phyloP scores from a whole-genome alignment of 1,140 invertebrate genomes.

The Cardiocondyla obscurior region DNA sequence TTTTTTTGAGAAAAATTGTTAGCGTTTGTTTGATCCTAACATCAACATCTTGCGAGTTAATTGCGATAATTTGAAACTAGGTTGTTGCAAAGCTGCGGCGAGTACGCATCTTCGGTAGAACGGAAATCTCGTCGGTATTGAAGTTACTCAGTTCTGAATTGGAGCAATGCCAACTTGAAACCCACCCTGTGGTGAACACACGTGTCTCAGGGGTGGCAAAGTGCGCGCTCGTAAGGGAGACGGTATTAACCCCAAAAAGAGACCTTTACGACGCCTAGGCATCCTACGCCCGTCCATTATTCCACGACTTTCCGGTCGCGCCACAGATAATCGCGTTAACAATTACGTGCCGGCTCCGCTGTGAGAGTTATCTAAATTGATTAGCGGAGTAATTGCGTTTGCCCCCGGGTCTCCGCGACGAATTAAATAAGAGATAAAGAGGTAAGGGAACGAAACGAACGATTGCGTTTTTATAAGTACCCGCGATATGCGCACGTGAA shows the following conservation, averaged over 20 bases:
- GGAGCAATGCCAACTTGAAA: slow-evolving; percentile 12
- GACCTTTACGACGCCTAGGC: slow-evolving; percentile 39
- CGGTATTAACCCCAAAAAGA: slow-evolving; percentile 6
- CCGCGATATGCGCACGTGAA: not conserved
- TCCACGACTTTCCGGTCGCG: slow-evolving; percentile 54
- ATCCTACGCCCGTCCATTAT: slow-evolving; percentile 54
- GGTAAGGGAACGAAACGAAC: not conserved
- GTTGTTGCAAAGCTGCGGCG: not conserved
- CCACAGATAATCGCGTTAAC: slow-evolving; percentile 70
- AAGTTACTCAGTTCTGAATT: slow-evolving; percentile 25
- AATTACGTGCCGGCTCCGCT: slow-evolving; percentile 74
- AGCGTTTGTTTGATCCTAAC: not conserved
- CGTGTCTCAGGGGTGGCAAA: slow-evolving; percentile 6
- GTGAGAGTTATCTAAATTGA: slow-evolving; percentile 78
- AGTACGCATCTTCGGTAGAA: not conserved
- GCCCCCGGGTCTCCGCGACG: slow-evolving; percentile 52
- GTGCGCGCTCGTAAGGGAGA: slow-evolving; percentile 7
- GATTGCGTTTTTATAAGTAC: not conserved
- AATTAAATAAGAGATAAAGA: slow-evolving; percentile 57
- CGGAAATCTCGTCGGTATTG: slow-evolving; percentile 19
- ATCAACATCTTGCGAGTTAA: not conserved
- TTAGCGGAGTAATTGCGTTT: slow-evolving; percentile 76
- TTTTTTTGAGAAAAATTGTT: too few relatives aligned
- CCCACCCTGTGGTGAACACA: slow-evolving; percentile 5
- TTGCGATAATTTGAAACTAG: not conserved